phyloP scores from a whole-genome alignment of 2,888 invertebrate species.

The Lissonota sp. region DNA sequence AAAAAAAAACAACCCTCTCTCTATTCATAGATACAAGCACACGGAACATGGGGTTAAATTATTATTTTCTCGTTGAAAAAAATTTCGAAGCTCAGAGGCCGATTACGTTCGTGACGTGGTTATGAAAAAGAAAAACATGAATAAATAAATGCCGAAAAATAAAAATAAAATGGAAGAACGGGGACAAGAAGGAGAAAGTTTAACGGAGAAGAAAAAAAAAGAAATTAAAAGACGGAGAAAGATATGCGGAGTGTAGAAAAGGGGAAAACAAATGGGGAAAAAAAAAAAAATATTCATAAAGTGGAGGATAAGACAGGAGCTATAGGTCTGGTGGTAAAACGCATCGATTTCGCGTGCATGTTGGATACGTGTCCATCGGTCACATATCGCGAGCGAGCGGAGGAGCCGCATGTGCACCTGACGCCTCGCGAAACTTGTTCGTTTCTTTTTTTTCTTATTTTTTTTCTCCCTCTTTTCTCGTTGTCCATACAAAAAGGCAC shows the following conservation, averaged over 20 bases:
- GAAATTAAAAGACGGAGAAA: not conserved
- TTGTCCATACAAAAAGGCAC: not conserved
- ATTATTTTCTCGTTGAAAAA: not conserved
- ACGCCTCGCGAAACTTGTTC: conserved; percentile 22
- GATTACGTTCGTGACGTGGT: not conserved
- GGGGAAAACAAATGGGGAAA: not conserved
- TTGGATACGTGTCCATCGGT: conserved; percentile 3
- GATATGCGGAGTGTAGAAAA: not conserved
- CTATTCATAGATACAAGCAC: too few relatives aligned
- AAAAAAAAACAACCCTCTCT: too few relatives aligned
- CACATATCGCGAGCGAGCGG: not conserved
- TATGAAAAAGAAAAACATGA: too few relatives aligned
- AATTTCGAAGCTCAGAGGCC: not conserved
- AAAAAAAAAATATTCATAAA: conserved; percentile 1
- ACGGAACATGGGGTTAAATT: not conserved
- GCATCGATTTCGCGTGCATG: conserved; percentile 22
- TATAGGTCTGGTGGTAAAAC: not conserved
- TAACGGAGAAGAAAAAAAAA: not conserved
- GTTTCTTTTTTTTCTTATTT: not conserved
- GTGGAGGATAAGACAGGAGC: not conserved
- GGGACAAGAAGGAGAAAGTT: not conserved
- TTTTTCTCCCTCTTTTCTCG: conserved; percentile 5
- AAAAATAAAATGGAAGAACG: conserved; percentile 16
- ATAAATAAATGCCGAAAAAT: too few relatives aligned
- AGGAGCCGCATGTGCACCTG: conserved; percentile 25